These are phyloP conservation scores for Tetrao urogallus DNA, from an alignment of 2,113 vertebrate species.

Conservation along the genomic window DNA sequence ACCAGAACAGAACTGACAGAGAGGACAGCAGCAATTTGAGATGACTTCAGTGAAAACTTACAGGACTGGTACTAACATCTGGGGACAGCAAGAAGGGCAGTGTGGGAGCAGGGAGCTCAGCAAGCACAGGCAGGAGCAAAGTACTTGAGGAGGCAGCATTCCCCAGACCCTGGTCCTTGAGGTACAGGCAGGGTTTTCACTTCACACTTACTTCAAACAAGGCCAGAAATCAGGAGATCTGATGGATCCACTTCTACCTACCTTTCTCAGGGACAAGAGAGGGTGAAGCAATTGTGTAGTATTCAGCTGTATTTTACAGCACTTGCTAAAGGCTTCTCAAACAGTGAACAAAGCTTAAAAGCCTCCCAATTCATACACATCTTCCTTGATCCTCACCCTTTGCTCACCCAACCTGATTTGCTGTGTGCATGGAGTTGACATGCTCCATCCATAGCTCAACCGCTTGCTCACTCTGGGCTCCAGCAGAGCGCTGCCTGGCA, in stretches of 20 bases:
- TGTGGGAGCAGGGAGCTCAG: not conserved
- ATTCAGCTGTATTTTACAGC: constrained; percentile 26
- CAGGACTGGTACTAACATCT: not conserved
- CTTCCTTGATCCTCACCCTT: constrained; percentile 58
- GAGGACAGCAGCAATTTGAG: not conserved
- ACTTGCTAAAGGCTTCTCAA: constrained; percentile 13
- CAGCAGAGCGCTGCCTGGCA: accelerated
- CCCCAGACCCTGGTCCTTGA: not conserved
- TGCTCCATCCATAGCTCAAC: not conserved
- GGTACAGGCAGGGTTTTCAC: not conserved
- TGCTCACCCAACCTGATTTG: constrained; percentile 65
- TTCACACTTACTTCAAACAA: not conserved
- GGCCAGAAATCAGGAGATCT: not conserved
- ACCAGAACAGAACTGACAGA: not conserved
- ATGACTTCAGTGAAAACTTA: not conserved
- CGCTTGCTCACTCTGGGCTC: not conserved
- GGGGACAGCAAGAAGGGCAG: not conserved
- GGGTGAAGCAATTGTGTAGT: not conserved
- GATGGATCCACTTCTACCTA: not conserved
- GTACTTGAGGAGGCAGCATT: not conserved
- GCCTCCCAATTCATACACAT: not conserved
- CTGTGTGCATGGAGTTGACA: constrained; percentile 57
- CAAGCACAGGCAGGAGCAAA: not conserved
- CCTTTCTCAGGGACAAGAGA: not conserved
- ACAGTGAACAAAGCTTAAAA: constrained; percentile 40